A percentile compares a stretch with the other conserved stretches of the same genome.
phyloP scores from a whole-genome alignment of 1,140 invertebrate species.

The Pachypeltis micranthus region DNA sequence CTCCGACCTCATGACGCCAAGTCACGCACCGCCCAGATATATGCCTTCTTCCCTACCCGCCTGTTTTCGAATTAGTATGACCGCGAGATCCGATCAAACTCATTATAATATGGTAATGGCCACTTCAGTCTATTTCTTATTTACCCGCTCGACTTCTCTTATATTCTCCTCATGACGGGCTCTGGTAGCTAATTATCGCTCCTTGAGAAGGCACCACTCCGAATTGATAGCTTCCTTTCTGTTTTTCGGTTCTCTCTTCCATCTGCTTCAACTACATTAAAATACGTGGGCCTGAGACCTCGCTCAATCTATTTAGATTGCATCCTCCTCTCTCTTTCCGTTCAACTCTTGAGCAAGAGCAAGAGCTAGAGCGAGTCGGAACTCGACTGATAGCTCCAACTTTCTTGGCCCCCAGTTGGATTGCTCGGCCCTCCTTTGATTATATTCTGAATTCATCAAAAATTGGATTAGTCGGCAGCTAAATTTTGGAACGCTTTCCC shows the following conservation, averaged over 20 bases:
- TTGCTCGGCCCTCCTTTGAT: too few species aligned
- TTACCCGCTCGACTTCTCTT: background rate
- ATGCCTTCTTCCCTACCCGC: background rate
- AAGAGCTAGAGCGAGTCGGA: too few species aligned
- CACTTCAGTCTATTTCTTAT: conserved; percentile 7
- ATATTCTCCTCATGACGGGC: conserved; percentile 2
- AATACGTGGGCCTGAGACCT: background rate
- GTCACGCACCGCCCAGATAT: conserved; percentile 12
- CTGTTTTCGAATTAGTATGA: conserved; percentile 6
- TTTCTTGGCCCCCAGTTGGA: too few species aligned
- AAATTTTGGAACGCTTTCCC: too few species aligned
- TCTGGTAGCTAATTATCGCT: conserved; percentile 8
- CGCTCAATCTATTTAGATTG: background rate
- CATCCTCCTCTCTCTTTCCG: too few species aligned
- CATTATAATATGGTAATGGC: conserved; percentile 17
- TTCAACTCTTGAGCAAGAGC: too few species aligned
- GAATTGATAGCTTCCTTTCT: conserved; percentile 6
- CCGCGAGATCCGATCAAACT: conserved; percentile 14
- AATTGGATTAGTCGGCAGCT: too few species aligned
- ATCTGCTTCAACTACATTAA: background rate
- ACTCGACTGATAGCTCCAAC: too few species aligned
- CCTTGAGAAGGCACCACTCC: background rate
- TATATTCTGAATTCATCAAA: too few species aligned
- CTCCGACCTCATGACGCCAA: conserved; percentile 11
- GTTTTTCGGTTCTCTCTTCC: background rate